Base-by-base conservation (phyloP, 53 echinoderm and acorn worm genomes). In the Echinometra lucunter region DNA sequence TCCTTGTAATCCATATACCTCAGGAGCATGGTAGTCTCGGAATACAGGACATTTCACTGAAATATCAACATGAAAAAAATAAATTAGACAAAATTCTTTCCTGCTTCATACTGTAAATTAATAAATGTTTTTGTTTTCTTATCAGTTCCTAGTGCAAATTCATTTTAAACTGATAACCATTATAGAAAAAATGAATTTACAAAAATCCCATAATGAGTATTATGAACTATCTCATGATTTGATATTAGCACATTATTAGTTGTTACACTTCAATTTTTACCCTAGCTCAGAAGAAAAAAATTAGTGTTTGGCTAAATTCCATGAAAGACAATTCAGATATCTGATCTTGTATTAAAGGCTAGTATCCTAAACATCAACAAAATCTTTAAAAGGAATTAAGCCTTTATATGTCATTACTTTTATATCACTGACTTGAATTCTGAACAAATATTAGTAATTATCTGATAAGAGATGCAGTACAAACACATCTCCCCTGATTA, bases 1-100 rank as follows among this genome's bases (percentile, higher is more conserved):
- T 85, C 95, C 97, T 55, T 67, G 85, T 82, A 95, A 57, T 55
- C 96, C 96, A 93, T 96, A 96, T 17, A 58, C 60, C 82, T 85
- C 74, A 90, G 97, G 96, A 35, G 75, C 57, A 58, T 96, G 95
- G 66, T 92, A 96, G 15, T 96, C 95, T 40, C 95, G 44, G 60
- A 95, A 96, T 56, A 95, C 93, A 38, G 96, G 96, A 74, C 94
- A 96, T 25, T 94, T 93, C 37, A 96, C 96, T 96, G 95, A 91
- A 80, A 92, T 11, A 34, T 69, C 0, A 28, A 69, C n/a, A 57
- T 10, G 25, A 37, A 57, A 23, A 56, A 27, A 16, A 88, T 32
- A 21, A 32, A 57, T n/a, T 4, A 37, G 49, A 47, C 23, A 63
- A 63, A 18, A 63, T 63, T 9, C 10, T 21, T 63, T 63, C 63